Evolutionary conservation across 2,888 invertebrate genomes (phyloP).

Genomic region (Abrostola triplasia): DNA sequence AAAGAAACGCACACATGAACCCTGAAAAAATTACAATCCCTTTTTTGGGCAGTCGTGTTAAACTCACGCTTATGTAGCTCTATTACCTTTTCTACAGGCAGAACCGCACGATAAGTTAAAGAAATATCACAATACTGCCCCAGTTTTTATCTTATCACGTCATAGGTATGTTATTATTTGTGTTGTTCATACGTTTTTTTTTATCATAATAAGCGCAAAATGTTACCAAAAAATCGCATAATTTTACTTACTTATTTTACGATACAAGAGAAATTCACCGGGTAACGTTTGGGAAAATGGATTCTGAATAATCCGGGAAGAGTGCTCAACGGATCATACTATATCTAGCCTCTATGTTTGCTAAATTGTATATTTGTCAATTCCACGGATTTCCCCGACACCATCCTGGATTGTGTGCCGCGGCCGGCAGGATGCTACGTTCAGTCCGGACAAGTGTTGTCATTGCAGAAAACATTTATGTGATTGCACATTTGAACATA

Average conservation of each 20-base stretch:
- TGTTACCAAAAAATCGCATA: not conserved
- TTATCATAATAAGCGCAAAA: not conserved
- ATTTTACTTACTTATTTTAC: not conserved
- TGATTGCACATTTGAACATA: slow-evolving; percentile 20
- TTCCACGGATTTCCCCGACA: slow-evolving; percentile 39
- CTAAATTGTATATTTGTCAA: slow-evolving; percentile 10
- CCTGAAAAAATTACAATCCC: no score
- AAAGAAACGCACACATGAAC: no score
- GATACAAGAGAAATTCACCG: no score
- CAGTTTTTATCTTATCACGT: slow-evolving; percentile 2
- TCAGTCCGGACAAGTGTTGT: slow-evolving; percentile 50
- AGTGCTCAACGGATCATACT: no score
- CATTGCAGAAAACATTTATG: slow-evolving; percentile 11
- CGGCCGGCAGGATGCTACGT: slow-evolving; percentile 65
- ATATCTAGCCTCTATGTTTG: no score
- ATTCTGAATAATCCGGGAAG: no score
- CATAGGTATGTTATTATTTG: not conserved
- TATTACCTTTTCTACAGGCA: not conserved
- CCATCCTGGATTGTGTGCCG: slow-evolving; percentile 45
- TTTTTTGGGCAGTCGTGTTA: no score
- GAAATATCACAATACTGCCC: not conserved
- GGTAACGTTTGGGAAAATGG: no score
- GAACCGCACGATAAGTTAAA: not conserved
- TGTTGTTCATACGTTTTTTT: not conserved
- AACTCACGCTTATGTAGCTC: no score